phyloP scores from a whole-genome alignment of 2,888 invertebrate species.

The Hypsopygia costalis region DNA sequence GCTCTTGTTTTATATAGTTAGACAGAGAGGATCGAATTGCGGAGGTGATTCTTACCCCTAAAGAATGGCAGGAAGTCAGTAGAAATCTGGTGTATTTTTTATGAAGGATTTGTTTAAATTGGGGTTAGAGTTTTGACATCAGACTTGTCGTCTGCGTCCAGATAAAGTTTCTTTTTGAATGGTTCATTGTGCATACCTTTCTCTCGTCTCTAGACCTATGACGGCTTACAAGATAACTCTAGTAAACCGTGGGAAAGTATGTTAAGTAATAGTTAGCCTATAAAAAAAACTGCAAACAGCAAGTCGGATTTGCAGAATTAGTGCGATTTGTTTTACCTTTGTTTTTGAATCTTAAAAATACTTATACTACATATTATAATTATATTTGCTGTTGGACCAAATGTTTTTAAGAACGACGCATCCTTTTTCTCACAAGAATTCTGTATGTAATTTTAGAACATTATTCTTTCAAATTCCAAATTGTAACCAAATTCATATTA shows the following conservation, averaged over 20 bases:
- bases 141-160: slow-evolving; percentile 51
- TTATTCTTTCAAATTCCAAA: too few relatives aligned
- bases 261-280: slow-evolving; percentile 8
- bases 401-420: too few relatives aligned
- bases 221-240: slow-evolving; percentile 32
- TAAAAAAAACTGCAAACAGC: slow-evolving; percentile 6
- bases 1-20: slow-evolving; percentile 26
- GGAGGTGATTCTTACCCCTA: slow-evolving; percentile 50
- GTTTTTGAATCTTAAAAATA: too few relatives aligned
- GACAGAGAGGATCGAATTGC: slow-evolving; percentile 48
- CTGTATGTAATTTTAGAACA: too few relatives aligned
- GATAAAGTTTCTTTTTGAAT: slow-evolving; percentile 58
- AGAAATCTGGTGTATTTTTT: slow-evolving; percentile 75
- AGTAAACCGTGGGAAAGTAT: slow-evolving; percentile 24
- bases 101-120: slow-evolving; percentile 57
- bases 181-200: slow-evolving; percentile 52
- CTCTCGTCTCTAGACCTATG: slow-evolving; percentile 36
- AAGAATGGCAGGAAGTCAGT: slow-evolving; percentile 67
- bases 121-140: slow-evolving; percentile 60
- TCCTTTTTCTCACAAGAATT: too few relatives aligned
- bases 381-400: too few relatives aligned
- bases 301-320: too few relatives aligned
- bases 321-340: too few relatives aligned
- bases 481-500: too few relatives aligned
- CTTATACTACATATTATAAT: too few relatives aligned